These are phyloP conservation scores for Megaceryle torquata DNA, from an alignment of 2,113 vertebrate species.

Conservation along the genomic window DNA sequence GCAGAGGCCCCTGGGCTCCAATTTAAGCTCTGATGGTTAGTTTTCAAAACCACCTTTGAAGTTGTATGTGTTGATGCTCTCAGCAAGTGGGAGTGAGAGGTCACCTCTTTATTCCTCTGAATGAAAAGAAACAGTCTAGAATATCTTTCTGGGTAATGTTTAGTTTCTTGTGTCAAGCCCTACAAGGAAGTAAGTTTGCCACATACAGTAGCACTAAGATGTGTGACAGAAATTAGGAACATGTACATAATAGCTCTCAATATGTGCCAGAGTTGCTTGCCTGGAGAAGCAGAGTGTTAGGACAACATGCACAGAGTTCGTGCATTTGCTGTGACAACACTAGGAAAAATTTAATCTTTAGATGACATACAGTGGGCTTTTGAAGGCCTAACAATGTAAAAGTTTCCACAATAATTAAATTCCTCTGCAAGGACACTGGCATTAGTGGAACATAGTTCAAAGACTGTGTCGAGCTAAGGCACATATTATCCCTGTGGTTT, in stretches of 20 bases:
- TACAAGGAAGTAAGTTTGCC: background rate
- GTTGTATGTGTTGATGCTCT: background rate
- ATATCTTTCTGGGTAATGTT: background rate
- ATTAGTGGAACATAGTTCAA: background rate
- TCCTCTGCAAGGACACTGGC: background rate
- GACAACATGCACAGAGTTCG: background rate
- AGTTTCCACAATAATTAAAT: background rate
- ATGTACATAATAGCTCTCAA: background rate
- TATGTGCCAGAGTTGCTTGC: background rate
- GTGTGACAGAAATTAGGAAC: background rate
- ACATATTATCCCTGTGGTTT: background rate
- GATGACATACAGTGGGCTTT: background rate
- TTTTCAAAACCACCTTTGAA: constrained; percentile 26
- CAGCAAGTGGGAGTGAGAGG: constrained; percentile 16
- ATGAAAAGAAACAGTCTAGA: background rate
- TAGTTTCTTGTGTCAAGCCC: background rate
- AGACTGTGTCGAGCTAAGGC: background rate
- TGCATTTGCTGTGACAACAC: background rate
- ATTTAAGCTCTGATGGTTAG: background rate
- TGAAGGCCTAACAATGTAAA: background rate
- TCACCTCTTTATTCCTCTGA: background rate
- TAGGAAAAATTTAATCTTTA: background rate
- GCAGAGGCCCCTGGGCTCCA: constrained; percentile 1
- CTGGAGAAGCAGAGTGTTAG: background rate
- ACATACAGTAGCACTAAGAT: background rate